A percentile compares a stretch with the other conserved stretches of the same genome.
Conservation (phyloP, 2,797 vertebrate genomes). For the Triplophysa bombifrons region DNA sequence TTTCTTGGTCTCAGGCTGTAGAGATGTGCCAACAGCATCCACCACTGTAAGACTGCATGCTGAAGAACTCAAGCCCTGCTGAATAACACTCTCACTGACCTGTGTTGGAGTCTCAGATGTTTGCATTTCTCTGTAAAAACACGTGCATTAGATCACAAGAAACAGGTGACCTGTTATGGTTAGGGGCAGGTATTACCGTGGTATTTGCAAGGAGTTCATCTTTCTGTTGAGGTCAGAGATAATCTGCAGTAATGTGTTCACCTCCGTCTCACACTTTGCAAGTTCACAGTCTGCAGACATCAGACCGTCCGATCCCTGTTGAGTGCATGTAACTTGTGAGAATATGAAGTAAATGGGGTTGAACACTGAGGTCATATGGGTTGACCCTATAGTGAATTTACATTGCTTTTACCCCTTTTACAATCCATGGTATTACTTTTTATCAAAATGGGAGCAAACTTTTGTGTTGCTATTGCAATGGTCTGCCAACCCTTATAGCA, state of each 20-base stretch:
- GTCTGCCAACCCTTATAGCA: too few relatives aligned
- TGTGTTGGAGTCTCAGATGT: slow-evolving; percentile 55
- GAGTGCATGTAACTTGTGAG: not conserved
- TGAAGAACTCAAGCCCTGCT: slow-evolving; percentile 63
- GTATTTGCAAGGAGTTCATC: slow-evolving; percentile 73
- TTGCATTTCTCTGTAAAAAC: slow-evolving; percentile 67
- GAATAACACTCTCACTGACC: slow-evolving; percentile 65
- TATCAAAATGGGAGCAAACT: too few relatives aligned
- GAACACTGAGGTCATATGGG: not conserved
- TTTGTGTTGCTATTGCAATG: too few relatives aligned
- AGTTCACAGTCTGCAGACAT: slow-evolving; percentile 69
- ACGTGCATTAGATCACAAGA: not conserved
- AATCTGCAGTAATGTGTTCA: slow-evolving; percentile 68
- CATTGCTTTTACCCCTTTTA: too few relatives aligned
- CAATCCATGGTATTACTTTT: too few relatives aligned
- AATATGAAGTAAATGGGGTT: not conserved
- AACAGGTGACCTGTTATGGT: not conserved
- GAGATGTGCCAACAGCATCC: slow-evolving; percentile 50
- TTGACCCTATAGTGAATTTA: not conserved
- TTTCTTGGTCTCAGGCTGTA: slow-evolving; percentile 56
- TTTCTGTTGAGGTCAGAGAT: slow-evolving; percentile 72
- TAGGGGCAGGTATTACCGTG: slow-evolving; percentile 66
- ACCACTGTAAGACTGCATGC: slow-evolving; percentile 56
- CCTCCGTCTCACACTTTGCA: slow-evolving; percentile 73
- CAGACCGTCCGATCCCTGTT: slow-evolving; percentile 47